Evolutionary conservation across 2,113 vertebrate genomes (phyloP).

Genomic region (Phyllostomus discolor): DNA sequence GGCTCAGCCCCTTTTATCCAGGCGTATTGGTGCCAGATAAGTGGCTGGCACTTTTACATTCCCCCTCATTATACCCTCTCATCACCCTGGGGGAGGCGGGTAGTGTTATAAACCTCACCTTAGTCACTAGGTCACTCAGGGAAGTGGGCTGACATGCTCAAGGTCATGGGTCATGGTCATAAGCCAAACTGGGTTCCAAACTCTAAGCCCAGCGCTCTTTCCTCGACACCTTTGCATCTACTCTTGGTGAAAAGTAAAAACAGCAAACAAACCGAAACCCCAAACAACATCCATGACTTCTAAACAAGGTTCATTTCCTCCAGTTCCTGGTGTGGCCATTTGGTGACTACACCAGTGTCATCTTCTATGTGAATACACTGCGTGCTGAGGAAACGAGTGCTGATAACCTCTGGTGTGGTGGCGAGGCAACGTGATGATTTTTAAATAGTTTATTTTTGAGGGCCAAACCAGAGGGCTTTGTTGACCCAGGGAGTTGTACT

Average conservation of each 20-base stretch:
- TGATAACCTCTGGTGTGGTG: background rate
- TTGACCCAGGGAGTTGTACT: conserved; percentile 10
- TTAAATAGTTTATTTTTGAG: background rate
- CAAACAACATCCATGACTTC: background rate
- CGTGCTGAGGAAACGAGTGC: background rate
- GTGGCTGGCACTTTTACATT: background rate
- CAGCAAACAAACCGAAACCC: background rate
- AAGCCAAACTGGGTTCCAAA: background rate
- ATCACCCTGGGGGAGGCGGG: background rate
- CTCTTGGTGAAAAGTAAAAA: background rate
- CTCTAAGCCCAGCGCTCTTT: background rate
- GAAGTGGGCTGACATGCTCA: background rate
- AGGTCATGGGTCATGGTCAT: background rate
- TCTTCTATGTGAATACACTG: background rate
- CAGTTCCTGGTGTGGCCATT: background rate
- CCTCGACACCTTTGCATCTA: background rate
- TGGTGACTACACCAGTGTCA: background rate
- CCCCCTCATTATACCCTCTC: background rate
- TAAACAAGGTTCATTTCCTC: background rate
- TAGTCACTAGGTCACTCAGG: background rate
- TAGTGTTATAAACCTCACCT: background rate
- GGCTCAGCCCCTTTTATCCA: no score
- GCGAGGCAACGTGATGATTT: background rate
- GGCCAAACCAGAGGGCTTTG: background rate
- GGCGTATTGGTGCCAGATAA: background rate